A percentile compares a stretch with the other conserved stretches of the same genome.
Evolutionary conservation across 2,113 vertebrate genomes (phyloP).

Genomic region (Dissostichus mawsoni): DNA sequence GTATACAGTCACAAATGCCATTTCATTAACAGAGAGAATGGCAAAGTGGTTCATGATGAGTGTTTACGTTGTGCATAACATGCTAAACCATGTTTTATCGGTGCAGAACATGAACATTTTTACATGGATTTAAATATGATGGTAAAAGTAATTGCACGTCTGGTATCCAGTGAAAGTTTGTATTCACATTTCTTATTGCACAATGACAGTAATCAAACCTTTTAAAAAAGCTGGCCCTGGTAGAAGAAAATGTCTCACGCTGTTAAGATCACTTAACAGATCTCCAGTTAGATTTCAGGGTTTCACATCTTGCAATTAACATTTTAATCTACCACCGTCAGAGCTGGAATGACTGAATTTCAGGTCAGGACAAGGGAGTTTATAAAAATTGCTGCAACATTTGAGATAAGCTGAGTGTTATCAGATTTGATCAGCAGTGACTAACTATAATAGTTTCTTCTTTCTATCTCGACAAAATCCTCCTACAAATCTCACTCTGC

Average conservation of each 20-base stretch:
- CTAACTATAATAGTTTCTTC: conserved; percentile 1
- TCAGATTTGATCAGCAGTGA: conserved; percentile 49
- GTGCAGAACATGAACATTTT: neutral
- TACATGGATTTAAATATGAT: neutral
- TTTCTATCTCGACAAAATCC: neutral
- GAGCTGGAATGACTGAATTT: conserved; percentile 52
- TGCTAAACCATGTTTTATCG: neutral
- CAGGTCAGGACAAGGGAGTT: conserved; percentile 48
- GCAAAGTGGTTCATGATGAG: no score
- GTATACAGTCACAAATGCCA: no score
- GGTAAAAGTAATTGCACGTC: neutral
- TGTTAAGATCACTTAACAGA: neutral
- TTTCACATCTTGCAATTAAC: conserved; percentile 16
- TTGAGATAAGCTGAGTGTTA: conserved; percentile 31
- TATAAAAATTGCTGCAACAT: conserved; percentile 46
- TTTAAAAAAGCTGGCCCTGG: neutral
- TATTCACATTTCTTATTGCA: neutral
- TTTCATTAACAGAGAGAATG: no score
- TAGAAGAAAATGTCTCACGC: conserved; percentile 11
- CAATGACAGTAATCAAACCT: neutral
- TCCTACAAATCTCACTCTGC: neutral
- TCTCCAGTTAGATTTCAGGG: conserved; percentile 15
- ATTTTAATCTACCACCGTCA: conserved; percentile 10
- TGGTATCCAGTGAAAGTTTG: neutral
- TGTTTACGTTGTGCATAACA: neutral